Percentiles rank a stretch among this genome's conserved stretches.
phyloP scores from a whole-genome alignment of 2,888 invertebrate species.

The Netelia melanura region DNA sequence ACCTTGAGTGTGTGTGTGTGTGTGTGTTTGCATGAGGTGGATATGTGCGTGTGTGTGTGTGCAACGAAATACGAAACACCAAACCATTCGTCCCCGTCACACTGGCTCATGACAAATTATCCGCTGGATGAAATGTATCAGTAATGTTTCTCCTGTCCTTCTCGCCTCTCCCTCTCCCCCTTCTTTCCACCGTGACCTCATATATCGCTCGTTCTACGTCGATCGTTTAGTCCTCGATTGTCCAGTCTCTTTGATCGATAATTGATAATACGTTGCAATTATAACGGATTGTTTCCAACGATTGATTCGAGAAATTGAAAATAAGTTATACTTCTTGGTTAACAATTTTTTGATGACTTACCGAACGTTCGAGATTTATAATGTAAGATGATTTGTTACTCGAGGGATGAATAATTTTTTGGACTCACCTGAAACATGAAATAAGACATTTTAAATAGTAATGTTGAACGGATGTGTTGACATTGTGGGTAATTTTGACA shows the following conservation, averaged over 20 bases:
- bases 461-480: too few relatives aligned
- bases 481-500: too few relatives aligned
- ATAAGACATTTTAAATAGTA: too few relatives aligned
- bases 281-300: too few relatives aligned
- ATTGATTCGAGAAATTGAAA: too few relatives aligned
- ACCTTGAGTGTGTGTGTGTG: background rate
- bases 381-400: too few relatives aligned
- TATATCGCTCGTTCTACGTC: background rate
- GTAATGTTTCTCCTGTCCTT: constrained; percentile 9
- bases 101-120: constrained; percentile 57
- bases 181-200: background rate
- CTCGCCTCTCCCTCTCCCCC: background rate
- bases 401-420: too few relatives aligned
- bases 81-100: constrained; percentile 53
- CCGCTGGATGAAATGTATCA: constrained; percentile 49
- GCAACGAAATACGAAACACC: constrained; percentile 29
- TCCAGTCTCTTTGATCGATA: background rate
- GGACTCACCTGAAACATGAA: too few relatives aligned
- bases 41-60: background rate
- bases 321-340: too few relatives aligned
- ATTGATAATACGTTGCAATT: background rate
- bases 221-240: background rate
- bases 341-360: too few relatives aligned
- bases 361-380: too few relatives aligned
- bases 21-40: background rate